Percentiles rank a stretch among this genome's conserved stretches.
Conservation (phyloP, 2,113 vertebrate species). For the Poecilia latipinna region DNA sequence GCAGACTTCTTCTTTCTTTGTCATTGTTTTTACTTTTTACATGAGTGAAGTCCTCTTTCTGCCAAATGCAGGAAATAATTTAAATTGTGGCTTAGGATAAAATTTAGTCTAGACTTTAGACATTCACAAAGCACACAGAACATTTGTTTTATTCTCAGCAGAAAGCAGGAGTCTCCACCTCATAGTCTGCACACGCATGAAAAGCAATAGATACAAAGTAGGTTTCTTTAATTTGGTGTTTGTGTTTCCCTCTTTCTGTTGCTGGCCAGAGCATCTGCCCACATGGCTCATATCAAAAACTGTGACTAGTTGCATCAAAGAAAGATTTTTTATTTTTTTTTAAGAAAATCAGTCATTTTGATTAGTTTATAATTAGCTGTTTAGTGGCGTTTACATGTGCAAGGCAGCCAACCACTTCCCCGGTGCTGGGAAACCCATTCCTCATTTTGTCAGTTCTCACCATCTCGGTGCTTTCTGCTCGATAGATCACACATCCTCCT, state of each 20-base stretch:
- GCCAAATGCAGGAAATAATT: not conserved
- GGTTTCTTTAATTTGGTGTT: not conserved
- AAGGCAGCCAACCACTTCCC: constrained; percentile 58
- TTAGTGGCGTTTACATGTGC: constrained; percentile 29
- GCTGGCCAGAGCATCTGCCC: not conserved
- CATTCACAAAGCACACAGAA: not conserved
- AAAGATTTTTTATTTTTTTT: not conserved
- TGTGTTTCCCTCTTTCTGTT: not conserved
- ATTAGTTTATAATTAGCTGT: constrained; percentile 39
- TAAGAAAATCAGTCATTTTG: constrained; percentile 11
- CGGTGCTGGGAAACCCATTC: constrained; percentile 59
- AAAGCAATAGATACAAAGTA: not conserved
- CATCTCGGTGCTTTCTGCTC: constrained; percentile 30
- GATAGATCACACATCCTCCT: constrained; percentile 57
- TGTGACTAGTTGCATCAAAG: no score
- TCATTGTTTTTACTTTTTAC: no score
- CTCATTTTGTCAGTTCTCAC: constrained; percentile 38
- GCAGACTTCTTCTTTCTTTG: not conserved
- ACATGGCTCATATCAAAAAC: not conserved
- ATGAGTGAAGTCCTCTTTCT: no score
- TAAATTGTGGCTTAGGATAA: not conserved
- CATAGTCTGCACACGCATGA: not conserved
- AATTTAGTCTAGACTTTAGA: not conserved
- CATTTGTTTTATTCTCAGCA: not conserved
- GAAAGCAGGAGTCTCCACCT: not conserved